These are phyloP conservation scores for Chrysotoxum bicinctum DNA, from an alignment of 2,888 invertebrate species.

Conservation along the genomic window DNA sequence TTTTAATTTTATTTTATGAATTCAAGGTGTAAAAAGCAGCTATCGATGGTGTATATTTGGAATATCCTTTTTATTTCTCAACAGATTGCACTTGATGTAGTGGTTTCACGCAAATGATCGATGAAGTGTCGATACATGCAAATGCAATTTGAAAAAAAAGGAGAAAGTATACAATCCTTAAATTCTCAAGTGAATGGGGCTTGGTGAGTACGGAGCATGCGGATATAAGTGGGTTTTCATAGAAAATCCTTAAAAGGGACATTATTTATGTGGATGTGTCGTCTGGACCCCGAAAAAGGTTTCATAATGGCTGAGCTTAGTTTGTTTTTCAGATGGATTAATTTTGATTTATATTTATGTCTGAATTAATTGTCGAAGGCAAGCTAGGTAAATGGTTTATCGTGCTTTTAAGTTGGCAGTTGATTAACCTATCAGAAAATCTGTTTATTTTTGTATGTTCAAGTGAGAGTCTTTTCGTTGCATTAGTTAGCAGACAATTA, in stretches of 20 bases:
- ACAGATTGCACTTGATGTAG: conserved; percentile 59
- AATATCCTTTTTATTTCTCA: conserved; percentile 41
- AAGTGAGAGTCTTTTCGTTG: too few relatives aligned
- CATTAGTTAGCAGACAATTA: too few relatives aligned
- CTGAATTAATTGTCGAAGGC: too few relatives aligned
- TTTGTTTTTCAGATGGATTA: too few relatives aligned
- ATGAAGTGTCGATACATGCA: conserved; percentile 68
- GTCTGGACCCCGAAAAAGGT: neutral
- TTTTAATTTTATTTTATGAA: conserved; percentile 19
- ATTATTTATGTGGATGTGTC: conserved; percentile 10
- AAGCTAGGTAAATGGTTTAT: too few relatives aligned
- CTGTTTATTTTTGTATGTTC: too few relatives aligned
- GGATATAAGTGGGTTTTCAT: conserved; percentile 11
- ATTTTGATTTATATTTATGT: too few relatives aligned
- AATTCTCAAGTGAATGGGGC: conserved; percentile 20
- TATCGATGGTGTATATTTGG: conserved; percentile 36
- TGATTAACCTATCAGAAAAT: too few relatives aligned
- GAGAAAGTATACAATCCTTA: neutral
- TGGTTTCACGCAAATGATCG: conserved; percentile 60
- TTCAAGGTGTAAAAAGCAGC: conserved; percentile 37
- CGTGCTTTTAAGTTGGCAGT: too few relatives aligned
- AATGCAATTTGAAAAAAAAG: conserved; percentile 52
- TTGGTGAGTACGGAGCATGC: neutral
- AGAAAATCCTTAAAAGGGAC: conserved; percentile 4
- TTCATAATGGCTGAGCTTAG: neutral